A percentile compares a stretch with the other conserved stretches of the same genome.
phyloP scores from a whole-genome alignment of 2,113 vertebrate species.

The Dicentrarchus labrax region DNA sequence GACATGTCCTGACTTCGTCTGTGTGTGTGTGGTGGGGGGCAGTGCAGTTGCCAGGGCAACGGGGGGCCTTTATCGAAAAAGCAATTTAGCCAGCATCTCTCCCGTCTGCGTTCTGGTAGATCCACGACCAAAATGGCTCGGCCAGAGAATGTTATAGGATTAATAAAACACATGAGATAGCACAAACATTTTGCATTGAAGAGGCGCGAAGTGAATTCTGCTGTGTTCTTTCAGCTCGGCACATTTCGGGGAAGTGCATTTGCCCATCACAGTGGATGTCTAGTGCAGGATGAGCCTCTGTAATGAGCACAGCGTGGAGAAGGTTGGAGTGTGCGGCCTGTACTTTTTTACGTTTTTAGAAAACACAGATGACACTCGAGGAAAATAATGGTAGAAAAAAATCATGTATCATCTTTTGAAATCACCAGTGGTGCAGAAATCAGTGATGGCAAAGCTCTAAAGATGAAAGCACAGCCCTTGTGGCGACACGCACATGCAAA shows the following conservation, averaged over 20 bases:
- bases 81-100: conserved; percentile 72
- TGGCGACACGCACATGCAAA: neutral
- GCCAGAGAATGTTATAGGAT: conserved; percentile 58
- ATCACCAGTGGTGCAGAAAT: neutral
- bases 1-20: conserved; percentile 78
- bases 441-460: neutral
- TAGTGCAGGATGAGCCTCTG: conserved; percentile 51
- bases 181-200: conserved; percentile 38
- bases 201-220: conserved; percentile 4
- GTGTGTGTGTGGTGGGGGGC: neutral
- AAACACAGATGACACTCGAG: conserved; percentile 13
- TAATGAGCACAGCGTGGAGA: conserved; percentile 44
- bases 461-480: conserved; percentile 14
- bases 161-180: conserved; percentile 52
- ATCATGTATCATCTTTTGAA: neutral
- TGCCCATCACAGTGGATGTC: conserved; percentile 46
- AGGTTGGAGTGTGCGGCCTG: conserved; percentile 34
- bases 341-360: conserved; percentile 37
- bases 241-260: conserved; percentile 46
- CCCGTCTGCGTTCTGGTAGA: conserved; percentile 34
- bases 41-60: conserved; percentile 72
- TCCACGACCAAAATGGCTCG: conserved; percentile 38
- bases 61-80: conserved; percentile 61
- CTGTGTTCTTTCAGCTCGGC: conserved; percentile 19
- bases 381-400: conserved; percentile 13